Percentiles rank a stretch among this genome's conserved stretches.
These are phyloP conservation scores for Ispidina picta DNA, from an alignment of 2,797 vertebrate genomes.

Conservation along the genomic window DNA sequence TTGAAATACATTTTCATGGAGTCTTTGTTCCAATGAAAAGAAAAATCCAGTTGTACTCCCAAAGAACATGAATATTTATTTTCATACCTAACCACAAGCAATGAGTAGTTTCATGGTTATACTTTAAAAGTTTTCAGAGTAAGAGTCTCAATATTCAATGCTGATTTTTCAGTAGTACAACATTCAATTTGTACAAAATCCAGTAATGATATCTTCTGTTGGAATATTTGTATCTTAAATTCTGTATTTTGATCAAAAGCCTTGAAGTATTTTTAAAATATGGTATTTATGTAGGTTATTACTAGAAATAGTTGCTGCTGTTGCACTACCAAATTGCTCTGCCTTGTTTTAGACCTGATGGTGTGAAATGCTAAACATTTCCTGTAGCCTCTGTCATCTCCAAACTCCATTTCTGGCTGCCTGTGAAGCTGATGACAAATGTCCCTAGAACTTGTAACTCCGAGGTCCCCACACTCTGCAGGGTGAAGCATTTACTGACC, in stretches of 20 bases:
- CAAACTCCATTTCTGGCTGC: neutral
- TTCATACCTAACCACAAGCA: neutral
- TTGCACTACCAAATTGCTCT: neutral
- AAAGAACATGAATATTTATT: neutral
- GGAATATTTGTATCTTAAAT: neutral
- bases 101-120: neutral
- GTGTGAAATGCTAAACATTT: neutral
- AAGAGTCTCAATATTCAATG: neutral
- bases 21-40: neutral
- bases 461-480: neutral
- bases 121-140: neutral
- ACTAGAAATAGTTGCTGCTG: neutral
- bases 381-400: neutral
- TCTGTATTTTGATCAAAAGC: neutral
- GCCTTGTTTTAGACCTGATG: neutral
- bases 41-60: neutral
- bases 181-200: neutral
- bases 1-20: neutral
- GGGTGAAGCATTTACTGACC: neutral
- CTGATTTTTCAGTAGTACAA: neutral
- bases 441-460: neutral
- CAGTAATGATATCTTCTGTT: neutral
- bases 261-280: neutral
- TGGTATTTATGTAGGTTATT: neutral
- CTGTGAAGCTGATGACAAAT: neutral